These are phyloP conservation scores for Ophion slaviceki DNA, from an alignment of 2,888 invertebrate species.

Conservation along the genomic window DNA sequence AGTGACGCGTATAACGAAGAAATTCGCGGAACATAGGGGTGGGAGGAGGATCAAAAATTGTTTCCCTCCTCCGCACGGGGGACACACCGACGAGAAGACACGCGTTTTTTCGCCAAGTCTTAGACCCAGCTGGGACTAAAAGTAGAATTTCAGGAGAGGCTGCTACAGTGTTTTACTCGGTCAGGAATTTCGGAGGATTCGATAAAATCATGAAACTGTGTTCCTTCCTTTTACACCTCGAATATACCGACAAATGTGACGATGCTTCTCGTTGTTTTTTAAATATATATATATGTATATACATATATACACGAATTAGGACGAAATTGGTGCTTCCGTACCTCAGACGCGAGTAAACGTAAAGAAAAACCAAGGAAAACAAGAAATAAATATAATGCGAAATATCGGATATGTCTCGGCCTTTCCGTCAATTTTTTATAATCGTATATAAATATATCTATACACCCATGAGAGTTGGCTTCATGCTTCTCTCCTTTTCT, in stretches of 20 bases:
- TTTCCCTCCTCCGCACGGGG: conserved; percentile 53
- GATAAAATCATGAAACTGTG: not conserved
- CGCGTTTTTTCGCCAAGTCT: conserved; percentile 14
- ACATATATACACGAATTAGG: conserved; percentile 31
- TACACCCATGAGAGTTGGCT: conserved; percentile 4
- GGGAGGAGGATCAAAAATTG: conserved; percentile 27
- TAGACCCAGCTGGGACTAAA: conserved; percentile 49
- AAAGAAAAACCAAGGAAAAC: conserved; percentile 17
- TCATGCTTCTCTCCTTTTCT: conserved; percentile 59
- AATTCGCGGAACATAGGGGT: not conserved
- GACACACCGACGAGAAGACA: conserved; percentile 15
- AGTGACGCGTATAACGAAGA: not conserved
- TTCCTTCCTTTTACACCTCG: not conserved
- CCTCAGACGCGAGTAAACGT: conserved; percentile 30
- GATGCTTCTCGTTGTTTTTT: conserved; percentile 1
- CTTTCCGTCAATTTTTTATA: conserved; percentile 4
- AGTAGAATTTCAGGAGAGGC: conserved; percentile 50
- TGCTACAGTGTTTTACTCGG: conserved; percentile 8
- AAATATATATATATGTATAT: not conserved
- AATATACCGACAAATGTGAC: conserved; percentile 19
- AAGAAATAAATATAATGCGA: not conserved
- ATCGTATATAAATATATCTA: conserved; percentile 4
- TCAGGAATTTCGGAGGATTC: not conserved
- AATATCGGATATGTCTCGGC: not conserved
- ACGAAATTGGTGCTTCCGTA: conserved; percentile 70